These are phyloP conservation scores for Drosophila heteroneura DNA, from an alignment of 2,888 invertebrate genomes.

Conservation along the genomic window DNA sequence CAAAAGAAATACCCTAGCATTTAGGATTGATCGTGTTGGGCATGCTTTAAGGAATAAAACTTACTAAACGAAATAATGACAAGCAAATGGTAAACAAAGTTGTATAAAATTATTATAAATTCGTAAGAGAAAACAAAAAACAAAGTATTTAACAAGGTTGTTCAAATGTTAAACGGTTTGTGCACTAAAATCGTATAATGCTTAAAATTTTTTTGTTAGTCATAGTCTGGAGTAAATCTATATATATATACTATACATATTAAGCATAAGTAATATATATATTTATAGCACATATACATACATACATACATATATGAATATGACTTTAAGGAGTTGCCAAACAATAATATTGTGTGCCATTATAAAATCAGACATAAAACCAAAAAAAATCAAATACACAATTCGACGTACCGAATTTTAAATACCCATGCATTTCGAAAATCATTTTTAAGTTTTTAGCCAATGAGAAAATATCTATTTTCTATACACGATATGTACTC, in stretches of 20 bases:
- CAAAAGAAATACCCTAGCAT: not conserved
- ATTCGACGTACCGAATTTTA: constrained; percentile 36
- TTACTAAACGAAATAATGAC: not conserved
- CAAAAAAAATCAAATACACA: constrained; percentile 4
- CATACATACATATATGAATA: constrained; percentile 27
- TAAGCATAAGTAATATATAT: constrained; percentile 13
- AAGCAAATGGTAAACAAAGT: constrained; percentile 12
- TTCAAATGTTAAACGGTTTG: constrained; percentile 56
- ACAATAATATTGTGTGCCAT: constrained; percentile 86
- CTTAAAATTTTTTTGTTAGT: constrained; percentile 36
- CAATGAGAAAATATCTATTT: not conserved
- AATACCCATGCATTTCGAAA: constrained; percentile 23
- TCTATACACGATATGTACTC: not conserved
- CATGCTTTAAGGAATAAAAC: constrained; percentile 1
- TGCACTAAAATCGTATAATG: constrained; percentile 35
- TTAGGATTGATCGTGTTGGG: constrained; percentile 1
- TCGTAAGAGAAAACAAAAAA: constrained; percentile 15
- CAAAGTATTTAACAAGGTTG: constrained; percentile 56
- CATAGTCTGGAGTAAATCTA: constrained; percentile 11
- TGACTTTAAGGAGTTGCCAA: constrained; percentile 67
- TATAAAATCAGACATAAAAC: constrained; percentile 80
- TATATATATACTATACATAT: constrained; percentile 3
- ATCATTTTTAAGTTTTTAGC: not conserved
- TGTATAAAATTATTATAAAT: constrained; percentile 33
- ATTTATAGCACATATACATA: constrained; percentile 7